Conservation (phyloP, 2,113 vertebrate species). For the Aptenodytes forsteri region DNA sequence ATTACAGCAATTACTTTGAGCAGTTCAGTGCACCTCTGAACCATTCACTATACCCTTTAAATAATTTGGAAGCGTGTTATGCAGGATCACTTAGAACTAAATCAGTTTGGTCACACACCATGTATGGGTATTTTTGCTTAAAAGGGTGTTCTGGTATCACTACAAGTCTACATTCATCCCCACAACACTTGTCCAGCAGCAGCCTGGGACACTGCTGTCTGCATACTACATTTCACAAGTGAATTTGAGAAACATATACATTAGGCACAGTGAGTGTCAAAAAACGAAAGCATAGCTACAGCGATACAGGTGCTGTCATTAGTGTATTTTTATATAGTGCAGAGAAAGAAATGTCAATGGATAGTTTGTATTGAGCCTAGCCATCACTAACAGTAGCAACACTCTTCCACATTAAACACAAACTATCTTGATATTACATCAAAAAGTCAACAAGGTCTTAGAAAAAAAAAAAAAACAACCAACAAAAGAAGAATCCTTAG, state of each 20-base stretch:
- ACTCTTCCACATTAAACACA: neutral
- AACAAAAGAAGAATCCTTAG: neutral
- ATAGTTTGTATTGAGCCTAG: neutral
- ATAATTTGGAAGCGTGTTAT: neutral
- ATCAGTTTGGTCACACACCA: neutral
- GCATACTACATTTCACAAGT: neutral
- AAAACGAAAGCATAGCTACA: neutral
- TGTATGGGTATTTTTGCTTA: neutral
- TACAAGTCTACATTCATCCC: too few species aligned
- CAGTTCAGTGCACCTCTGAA: neutral
- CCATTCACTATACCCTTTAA: neutral
- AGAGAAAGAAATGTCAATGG: neutral
- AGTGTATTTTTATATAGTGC: neutral
- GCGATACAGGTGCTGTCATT: neutral
- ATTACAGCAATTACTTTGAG: neutral
- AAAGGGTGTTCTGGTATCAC: neutral
- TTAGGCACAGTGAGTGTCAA: neutral
- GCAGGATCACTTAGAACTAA: neutral
- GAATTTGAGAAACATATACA: neutral
- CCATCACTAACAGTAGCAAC: neutral
- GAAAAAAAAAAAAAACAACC: neutral
- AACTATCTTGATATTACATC: neutral
- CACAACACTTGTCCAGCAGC: neutral
- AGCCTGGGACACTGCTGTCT: neutral
- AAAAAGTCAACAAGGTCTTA: neutral